Conservation (phyloP, 2,888 invertebrate genomes). For the Cryptocheilus praepositus region DNA sequence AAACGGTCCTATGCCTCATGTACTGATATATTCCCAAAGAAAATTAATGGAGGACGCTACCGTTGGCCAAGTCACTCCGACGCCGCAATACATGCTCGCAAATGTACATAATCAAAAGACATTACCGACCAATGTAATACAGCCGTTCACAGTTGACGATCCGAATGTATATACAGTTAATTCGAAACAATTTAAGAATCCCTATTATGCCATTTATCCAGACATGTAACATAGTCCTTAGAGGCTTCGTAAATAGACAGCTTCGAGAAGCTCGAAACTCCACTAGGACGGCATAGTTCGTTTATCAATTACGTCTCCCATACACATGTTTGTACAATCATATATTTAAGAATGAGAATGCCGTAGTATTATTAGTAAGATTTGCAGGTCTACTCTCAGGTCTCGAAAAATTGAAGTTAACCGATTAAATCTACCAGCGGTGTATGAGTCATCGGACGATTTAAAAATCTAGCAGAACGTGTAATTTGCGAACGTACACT, state of each 20-base stretch:
- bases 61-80: conserved; percentile 46
- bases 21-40: conserved; percentile 63
- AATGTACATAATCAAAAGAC: conserved; percentile 63
- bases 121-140: conserved; percentile 57
- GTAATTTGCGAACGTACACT: no score
- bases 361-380: background rate
- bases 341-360: background rate
- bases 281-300: no score
- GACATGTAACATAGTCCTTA: conserved; percentile 57
- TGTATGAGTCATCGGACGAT: no score
- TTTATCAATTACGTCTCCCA: no score
- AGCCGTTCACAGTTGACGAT: conserved; percentile 61
- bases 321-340: background rate
- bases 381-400: conserved; percentile 1
- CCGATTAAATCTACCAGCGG: background rate
- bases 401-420: background rate
- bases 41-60: conserved; percentile 56
- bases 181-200: conserved; percentile 63
- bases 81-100: conserved; percentile 63
- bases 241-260: background rate
- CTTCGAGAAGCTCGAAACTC: no score
- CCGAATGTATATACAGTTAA: conserved; percentile 61
- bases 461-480: no score
- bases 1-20: conserved; percentile 44
- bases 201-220: conserved; percentile 68